Percentiles rank a stretch among this genome's conserved stretches.
These are phyloP conservation scores for Gobionotothen gibberifrons DNA, from an alignment of 2,797 vertebrate genomes.

Conservation along the genomic window DNA sequence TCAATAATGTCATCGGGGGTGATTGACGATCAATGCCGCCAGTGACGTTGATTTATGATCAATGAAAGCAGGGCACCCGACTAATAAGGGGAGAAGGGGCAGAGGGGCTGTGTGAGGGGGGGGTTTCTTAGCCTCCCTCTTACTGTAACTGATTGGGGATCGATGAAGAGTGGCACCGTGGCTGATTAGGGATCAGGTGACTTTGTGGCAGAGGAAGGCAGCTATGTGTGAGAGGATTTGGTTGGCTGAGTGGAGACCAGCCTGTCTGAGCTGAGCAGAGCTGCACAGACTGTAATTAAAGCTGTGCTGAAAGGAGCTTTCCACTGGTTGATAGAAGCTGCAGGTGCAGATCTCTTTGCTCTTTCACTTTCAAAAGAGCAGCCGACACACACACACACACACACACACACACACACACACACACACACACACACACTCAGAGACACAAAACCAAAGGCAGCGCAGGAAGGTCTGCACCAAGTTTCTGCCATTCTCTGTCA, in stretches of 20 bases:
- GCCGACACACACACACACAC: conserved; percentile 1
- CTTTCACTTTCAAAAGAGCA: conserved; percentile 62
- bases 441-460: conserved; percentile 6
- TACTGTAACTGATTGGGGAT: conserved; percentile 81
- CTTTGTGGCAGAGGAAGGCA: conserved; percentile 56
- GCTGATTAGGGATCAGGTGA: conserved; percentile 74
- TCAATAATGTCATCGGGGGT: conserved; percentile 77
- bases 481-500: conserved; percentile 13
- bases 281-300: conserved; percentile 77
- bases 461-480: conserved; percentile 10
- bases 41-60: conserved; percentile 80
- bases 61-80: conserved; percentile 69
- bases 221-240: conserved; percentile 64
- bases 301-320: conserved; percentile 79
- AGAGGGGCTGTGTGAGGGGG: conserved; percentile 17
- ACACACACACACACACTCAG: not conserved
- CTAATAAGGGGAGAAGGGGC: conserved; percentile 67
- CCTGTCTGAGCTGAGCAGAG: conserved; percentile 64
- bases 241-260: conserved; percentile 60
- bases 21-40: conserved; percentile 79
- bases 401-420: conserved; percentile 8
- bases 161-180: conserved; percentile 73
- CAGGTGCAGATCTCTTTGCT: conserved; percentile 75
- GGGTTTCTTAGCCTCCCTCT: conserved; percentile 61
- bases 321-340: conserved; percentile 71